These are phyloP conservation scores for Eurytoma californica DNA, from an alignment of 2,888 invertebrate species.

Conservation along the genomic window DNA sequence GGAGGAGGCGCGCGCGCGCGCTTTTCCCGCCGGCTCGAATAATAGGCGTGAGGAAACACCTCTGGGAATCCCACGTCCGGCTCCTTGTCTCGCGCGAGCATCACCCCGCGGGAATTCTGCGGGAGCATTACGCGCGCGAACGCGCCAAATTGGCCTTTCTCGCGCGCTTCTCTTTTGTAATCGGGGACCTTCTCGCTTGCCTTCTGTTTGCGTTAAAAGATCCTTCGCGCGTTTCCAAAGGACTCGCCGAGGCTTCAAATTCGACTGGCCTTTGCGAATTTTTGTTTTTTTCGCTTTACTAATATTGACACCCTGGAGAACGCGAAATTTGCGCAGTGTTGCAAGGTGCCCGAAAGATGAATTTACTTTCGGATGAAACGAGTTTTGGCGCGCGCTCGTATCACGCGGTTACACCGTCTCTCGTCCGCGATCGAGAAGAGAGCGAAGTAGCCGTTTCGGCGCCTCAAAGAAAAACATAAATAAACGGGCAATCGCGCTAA, in stretches of 20 bases:
- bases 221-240: too few species aligned
- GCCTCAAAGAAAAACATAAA: background rate
- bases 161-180: too few species aligned
- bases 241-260: too few species aligned
- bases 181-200: too few species aligned
- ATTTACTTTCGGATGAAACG: conserved; percentile 29
- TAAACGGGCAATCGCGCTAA: background rate
- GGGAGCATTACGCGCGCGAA: background rate
- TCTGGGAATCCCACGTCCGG: conserved; percentile 42
- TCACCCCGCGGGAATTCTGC: conserved; percentile 29
- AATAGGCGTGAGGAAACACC: conserved; percentile 45
- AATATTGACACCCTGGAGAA: too few species aligned
- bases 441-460: background rate
- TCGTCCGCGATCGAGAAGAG: conserved; percentile 3
- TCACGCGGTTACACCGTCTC: background rate
- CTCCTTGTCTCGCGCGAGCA: conserved; percentile 50
- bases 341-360: background rate
- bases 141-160: background rate
- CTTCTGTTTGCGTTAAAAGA: too few species aligned
- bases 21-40: conserved; percentile 24
- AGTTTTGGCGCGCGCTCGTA: conserved; percentile 11
- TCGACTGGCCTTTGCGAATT: too few species aligned
- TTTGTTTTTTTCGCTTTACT: too few species aligned
- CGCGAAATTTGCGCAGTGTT: background rate
- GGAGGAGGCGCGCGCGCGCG: background rate